Base-by-base conservation (phyloP, 2,888 invertebrate genomes). In the Pycnomerus fuliginosus region DNA sequence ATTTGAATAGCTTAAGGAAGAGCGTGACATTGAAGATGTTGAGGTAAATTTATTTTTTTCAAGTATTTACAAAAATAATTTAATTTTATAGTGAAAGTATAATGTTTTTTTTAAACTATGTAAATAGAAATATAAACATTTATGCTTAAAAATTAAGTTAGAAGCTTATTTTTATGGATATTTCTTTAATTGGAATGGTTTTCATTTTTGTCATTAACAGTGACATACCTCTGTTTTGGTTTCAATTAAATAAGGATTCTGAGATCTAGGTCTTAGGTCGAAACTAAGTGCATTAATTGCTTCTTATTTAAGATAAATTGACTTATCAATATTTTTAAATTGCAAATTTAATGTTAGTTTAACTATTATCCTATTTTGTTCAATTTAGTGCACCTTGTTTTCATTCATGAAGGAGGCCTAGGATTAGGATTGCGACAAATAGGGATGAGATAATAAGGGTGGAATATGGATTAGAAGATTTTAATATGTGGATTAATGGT, bases 1-100 rank as follows among this genome's bases (percentile, higher is more conserved):
- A 69, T 62, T 69, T 61, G 69, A 67, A 68, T 72, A 72, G 68
- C 71, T 71, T 72, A 70, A 64, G 61, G n/a, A 58, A 75, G 72
- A 74, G 73, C 64, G 56, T 72, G 48, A 71, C 65, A 71, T 58
- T 75, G 74, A 75, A 74, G 74, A 68, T 72, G 66, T 71, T 66
- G 68, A 48, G 65, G 71, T 65, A 65, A 63, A 64, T 38, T 16
- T 58, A 37, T 16, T 42, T 57, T 58, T 57, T 60, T 55, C 60
- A 52, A 55, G 52, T 60, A 62, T 63, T 63, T 63, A 58, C 61
- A 71, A 53, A 45, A 67, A 57, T 68, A 34, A 50, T 62, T 76
- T 79, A 74, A 73, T 76, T 76, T 79, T 80, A 79, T 75, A 78
- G 61, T 80, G 80, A 80, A 82, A 81, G 77, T 79, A 75, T 80